These are phyloP conservation scores for Hydropsyche betteni DNA, from an alignment of 2,888 invertebrate genomes.

Conservation along the genomic window DNA sequence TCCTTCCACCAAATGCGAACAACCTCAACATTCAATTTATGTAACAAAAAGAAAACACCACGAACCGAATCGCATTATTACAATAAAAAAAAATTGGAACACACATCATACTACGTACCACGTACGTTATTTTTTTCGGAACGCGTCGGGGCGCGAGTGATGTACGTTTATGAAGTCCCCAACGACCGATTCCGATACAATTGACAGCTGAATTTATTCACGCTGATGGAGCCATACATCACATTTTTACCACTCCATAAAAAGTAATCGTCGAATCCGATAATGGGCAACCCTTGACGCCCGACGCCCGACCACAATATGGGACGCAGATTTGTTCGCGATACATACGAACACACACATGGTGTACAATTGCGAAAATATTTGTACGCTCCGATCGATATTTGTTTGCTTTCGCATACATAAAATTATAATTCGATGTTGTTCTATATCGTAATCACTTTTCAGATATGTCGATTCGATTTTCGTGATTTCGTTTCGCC, in stretches of 20 bases:
- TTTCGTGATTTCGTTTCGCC: neutral
- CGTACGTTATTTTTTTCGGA: neutral
- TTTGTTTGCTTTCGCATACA: neutral
- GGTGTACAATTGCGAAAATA: neutral
- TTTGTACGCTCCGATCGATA: neutral
- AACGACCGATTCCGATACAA: constrained; percentile 43
- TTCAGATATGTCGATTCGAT: neutral
- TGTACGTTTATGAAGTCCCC: constrained; percentile 34
- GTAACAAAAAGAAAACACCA: too few relatives aligned
- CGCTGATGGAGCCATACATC: constrained; percentile 45
- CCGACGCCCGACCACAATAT: neutral
- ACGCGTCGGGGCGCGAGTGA: constrained; percentile 10
- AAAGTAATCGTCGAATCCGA: constrained; percentile 46
- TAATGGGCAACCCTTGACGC: constrained; percentile 42
- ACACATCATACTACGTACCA: too few relatives aligned
- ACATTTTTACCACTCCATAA: constrained; percentile 47
- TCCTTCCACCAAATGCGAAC: too few relatives aligned
- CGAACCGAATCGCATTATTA: too few relatives aligned
- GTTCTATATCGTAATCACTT: neutral
- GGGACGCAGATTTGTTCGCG: constrained; percentile 14
- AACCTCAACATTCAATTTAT: too few relatives aligned
- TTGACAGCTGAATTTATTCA: constrained; percentile 43
- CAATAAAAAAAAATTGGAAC: too few relatives aligned
- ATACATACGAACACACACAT: neutral
- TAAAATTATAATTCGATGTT: neutral